These are phyloP conservation scores for Teinopalpus imperialis DNA, from an alignment of 2,888 invertebrate genomes.

Conservation along the genomic window DNA sequence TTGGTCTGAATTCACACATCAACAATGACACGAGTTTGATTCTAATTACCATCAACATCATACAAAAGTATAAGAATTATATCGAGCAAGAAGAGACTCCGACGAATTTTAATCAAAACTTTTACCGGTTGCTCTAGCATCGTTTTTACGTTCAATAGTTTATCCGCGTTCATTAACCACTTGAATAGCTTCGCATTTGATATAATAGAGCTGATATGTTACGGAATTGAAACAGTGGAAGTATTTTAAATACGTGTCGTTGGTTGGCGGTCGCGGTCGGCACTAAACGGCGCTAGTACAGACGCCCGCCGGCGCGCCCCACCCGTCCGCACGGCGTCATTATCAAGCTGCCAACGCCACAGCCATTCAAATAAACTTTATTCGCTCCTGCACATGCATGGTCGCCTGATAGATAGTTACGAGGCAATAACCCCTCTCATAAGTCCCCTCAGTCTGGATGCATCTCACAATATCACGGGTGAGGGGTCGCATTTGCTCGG, in stretches of 20 bases:
- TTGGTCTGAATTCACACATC: constrained; percentile 20
- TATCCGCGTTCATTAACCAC: constrained; percentile 5
- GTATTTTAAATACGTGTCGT: constrained; percentile 37
- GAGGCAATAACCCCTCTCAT: constrained; percentile 78
- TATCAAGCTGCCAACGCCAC: constrained; percentile 67
- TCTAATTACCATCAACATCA: constrained; percentile 72
- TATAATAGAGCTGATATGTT: constrained; percentile 13
- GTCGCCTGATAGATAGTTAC: constrained; percentile 61
- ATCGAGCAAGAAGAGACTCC: constrained; percentile 64
- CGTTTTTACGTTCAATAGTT: constrained; percentile 40
- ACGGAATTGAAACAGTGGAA: constrained; percentile 17
- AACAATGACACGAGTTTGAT: constrained; percentile 21
- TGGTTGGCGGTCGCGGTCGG: constrained; percentile 53
- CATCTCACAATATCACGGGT: constrained; percentile 75
- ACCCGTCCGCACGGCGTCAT: constrained; percentile 67
- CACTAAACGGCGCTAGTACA: constrained; percentile 57
- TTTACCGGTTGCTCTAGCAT: constrained; percentile 72
- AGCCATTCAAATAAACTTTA: constrained; percentile 77
- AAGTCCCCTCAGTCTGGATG: constrained; percentile 65
- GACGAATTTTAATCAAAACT: constrained; percentile 66
- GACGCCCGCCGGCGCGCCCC: constrained; percentile 60
- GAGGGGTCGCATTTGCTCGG: constrained; percentile 65
- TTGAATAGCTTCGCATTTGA: constrained; percentile 20
- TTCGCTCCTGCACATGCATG: constrained; percentile 72
- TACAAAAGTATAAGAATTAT: constrained; percentile 72